These are phyloP conservation scores for Mystacides longicornis DNA, from an alignment of 2,888 invertebrate species.

Conservation along the genomic window DNA sequence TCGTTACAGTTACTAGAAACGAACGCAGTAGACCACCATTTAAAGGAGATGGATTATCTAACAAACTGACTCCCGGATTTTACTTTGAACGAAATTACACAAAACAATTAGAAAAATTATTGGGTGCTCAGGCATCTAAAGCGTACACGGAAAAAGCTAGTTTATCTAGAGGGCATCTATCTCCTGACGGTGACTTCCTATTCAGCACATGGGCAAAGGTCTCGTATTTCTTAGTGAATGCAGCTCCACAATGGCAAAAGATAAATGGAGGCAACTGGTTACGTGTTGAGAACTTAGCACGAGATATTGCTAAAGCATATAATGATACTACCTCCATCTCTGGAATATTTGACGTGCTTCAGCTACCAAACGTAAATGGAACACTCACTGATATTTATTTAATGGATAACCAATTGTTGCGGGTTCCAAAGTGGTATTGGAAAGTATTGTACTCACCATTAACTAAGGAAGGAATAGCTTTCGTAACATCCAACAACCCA, in stretches of 20 bases:
- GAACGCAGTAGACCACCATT: too few species aligned
- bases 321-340: slow-evolving; percentile 34
- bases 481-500: slow-evolving; percentile 44
- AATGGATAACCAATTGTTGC: slow-evolving; percentile 31
- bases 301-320: slow-evolving; percentile 33
- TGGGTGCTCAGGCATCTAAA: too few species aligned
- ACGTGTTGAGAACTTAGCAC: slow-evolving; percentile 34
- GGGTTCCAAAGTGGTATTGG: slow-evolving; percentile 40
- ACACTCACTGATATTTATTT: slow-evolving; percentile 34
- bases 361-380: slow-evolving; percentile 32
- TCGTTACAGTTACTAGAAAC: too few species aligned
- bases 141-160: too few species aligned
- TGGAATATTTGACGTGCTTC: slow-evolving; percentile 36
- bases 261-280: slow-evolving; percentile 44
- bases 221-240: slow-evolving; percentile 43
- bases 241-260: slow-evolving; percentile 41
- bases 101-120: too few species aligned
- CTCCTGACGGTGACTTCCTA: slow-evolving; percentile 43
- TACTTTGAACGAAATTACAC: too few species aligned
- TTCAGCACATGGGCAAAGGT: slow-evolving; percentile 37
- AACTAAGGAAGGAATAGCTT: slow-evolving; percentile 35
- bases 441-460: slow-evolving; percentile 37
- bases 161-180: slow-evolving; percentile 40
- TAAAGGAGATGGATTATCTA: too few species aligned
- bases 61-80: too few species aligned